Base-by-base conservation (phyloP, 2,888 invertebrate genomes). In the Ichneumon xanthorius region DNA sequence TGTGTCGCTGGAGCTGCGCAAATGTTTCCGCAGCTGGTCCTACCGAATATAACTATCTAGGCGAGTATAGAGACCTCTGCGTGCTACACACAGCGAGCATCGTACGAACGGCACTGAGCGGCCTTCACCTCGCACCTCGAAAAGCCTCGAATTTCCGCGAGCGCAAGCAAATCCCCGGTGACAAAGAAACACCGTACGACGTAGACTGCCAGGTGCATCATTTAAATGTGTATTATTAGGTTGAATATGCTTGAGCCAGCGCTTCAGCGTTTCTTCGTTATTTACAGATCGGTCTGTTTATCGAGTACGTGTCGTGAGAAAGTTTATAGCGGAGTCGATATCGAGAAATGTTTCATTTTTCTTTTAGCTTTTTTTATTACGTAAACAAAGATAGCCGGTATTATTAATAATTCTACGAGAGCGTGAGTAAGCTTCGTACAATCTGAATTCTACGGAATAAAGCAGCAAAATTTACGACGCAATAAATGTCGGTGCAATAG, bases 91-190 rank as follows among this genome's bases (percentile, higher is more conserved):
- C 58, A 68, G 45, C 71, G 61, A 79, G 61, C 61, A 63, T 61
- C 53, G 71, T 58, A 77, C 65, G 61, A 45, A 26, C 19, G 40
- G 40, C 37, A 37, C 14, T 61, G 33, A 19, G 19, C 84, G 84
- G 70, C 84, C 84, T 86, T 86, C 76, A 75, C 79, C 85, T 80
- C 84, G 58, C 86, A 79, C 81, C 86, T 78, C 72, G 80, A 84
- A 63, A 76, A 58, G 71, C 72, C 48, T 85, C 80, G 37, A 37
- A 82, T 85, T 82, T 85, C 85, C 19, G 45, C 50, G 30, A 30
- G 16, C 19, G 72, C 82, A 73, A 72, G 85, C 85, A 26, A 71
- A 71, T 37, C n/a, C 26, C 26, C 30, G 33, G 79, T 55, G 19
- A 78, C 68, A 79, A 82, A 80, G 79, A 82, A 80, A 53, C 73